Base-by-base conservation (phyloP, 2,113 vertebrate species). In the Panthera uncia region DNA sequence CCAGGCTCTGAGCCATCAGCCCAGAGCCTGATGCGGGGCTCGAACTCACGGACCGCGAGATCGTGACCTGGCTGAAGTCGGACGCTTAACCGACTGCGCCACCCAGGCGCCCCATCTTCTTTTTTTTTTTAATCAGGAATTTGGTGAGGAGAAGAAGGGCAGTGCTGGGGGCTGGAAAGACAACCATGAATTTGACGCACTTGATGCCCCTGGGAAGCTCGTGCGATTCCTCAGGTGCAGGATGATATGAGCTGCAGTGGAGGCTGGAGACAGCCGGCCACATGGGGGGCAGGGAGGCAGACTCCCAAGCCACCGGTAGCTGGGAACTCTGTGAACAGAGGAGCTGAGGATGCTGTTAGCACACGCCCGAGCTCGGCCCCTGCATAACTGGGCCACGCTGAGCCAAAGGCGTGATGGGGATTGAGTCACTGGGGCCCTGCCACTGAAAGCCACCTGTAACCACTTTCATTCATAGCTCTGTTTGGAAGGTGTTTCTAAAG, bases 311-410 rank as follows among this genome's bases (percentile, higher is more conserved):
- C 33, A 14, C 38, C 25, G 50, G 50, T 45, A 33, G 18, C 61
- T 63, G 27, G 55, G 57, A 88, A 19, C 74, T 29, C 55, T 33
- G n/a, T 29, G 33, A 25, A 29, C 48, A 86, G 31, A 38, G 41
- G 23, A 48, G 79, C 66, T 21, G 6, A 61, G 36, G 55, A 68
- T 45, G 57, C 11, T 23, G 79, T 78, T 12, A 25, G 31, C 2
- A 21, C 79, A 33, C 0, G 29, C 73, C 80, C 0, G 0, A 83
- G 31, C 80, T 41, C 0, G 7, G 16, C 33, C 7, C 57, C 88
- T 86, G 80, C 61, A 14, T 79, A 16, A 68, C 74, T 61, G 68
- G 81, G 50, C 52, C 71, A 48, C 0, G 0, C 27, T 11, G 16
- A 73, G 91, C n/a, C 1, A 4, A 13, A 15, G 78, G 65, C 0